Evolutionary conservation across 2,113 vertebrate genomes (phyloP).

Genomic region (Chamaetylas fuelleborni): DNA sequence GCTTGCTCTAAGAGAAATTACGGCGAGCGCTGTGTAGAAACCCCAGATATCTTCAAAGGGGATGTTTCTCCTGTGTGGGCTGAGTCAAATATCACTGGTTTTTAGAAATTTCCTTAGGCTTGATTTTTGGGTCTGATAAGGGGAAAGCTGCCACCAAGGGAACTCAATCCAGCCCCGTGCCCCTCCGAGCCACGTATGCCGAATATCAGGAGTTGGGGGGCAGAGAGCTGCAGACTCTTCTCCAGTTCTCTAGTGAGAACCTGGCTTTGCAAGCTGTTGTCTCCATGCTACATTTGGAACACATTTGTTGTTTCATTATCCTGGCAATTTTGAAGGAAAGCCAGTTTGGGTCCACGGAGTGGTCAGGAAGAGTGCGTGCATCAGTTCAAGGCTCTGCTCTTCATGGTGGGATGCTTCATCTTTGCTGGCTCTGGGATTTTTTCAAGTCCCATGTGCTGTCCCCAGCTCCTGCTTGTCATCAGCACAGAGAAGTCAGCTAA

Average conservation of each 20-base stretch:
- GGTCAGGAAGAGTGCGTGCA: accelerated
- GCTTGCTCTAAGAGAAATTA: constrained; percentile 13
- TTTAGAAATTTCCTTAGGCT: constrained; percentile 61
- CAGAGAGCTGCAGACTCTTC: background rate
- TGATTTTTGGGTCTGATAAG: constrained; percentile 34
- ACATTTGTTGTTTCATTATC: accelerated
- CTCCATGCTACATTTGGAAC: background rate
- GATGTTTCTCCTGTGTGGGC: constrained; percentile 53
- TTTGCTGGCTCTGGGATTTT: background rate
- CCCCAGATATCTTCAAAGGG: constrained; percentile 61
- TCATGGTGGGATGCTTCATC: background rate
- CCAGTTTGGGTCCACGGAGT: accelerated
- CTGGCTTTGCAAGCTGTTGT: background rate
- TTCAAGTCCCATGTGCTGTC: background rate
- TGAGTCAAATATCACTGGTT: constrained; percentile 64
- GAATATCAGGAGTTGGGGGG: accelerated
- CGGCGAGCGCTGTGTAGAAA: background rate
- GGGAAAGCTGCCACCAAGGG: background rate
- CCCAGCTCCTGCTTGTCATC: background rate
- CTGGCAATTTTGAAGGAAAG: background rate
- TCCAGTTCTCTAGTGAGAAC: accelerated
- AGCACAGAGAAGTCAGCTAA: background rate
- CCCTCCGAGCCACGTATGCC: accelerated
- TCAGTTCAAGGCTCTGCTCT: accelerated
- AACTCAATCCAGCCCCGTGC: background rate